Conservation (phyloP, 2,113 vertebrate genomes). For the Solea senegalensis region DNA sequence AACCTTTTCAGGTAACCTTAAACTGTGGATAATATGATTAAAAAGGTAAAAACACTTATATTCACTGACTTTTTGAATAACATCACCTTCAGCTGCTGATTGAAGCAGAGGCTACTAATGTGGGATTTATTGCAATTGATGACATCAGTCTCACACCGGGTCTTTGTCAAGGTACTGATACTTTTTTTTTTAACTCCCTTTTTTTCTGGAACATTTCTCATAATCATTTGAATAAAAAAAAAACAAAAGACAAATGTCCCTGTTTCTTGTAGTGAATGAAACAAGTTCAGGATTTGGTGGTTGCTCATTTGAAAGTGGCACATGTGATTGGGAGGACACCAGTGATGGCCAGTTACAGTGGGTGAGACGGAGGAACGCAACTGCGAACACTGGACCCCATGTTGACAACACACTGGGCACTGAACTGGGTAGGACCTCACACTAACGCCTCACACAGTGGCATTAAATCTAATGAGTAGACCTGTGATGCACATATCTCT, state of each 20-base stretch:
- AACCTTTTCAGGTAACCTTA: conserved; percentile 71
- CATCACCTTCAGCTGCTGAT: conserved; percentile 70
- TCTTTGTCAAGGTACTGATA: conserved; percentile 69
- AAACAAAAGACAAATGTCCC: background rate
- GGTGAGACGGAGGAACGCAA: conserved; percentile 65
- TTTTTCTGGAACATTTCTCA: background rate
- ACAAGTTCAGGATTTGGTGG: conserved; percentile 63
- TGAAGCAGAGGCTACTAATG: conserved; percentile 59
- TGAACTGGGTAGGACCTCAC: conserved; percentile 62
- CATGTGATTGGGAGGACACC: conserved; percentile 76
- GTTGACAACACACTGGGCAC: conserved; percentile 75
- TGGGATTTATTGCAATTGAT: conserved; percentile 78
- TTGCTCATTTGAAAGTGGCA: conserved; percentile 77
- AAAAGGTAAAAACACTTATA: background rate
- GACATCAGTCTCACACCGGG: conserved; percentile 75
- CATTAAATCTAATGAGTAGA: background rate
- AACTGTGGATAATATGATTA: background rate
- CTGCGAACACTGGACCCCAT: conserved; percentile 68
- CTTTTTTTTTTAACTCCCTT: background rate
- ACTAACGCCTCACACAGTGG: background rate
- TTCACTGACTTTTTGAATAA: conserved; percentile 5
- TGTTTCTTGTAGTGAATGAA: conserved; percentile 51
- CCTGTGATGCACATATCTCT: background rate
- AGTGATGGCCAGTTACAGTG: conserved; percentile 76
- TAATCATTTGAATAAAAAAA: background rate